These are phyloP conservation scores for Xestobium rufovillosum DNA, from an alignment of 2,888 invertebrate species.

Conservation along the genomic window DNA sequence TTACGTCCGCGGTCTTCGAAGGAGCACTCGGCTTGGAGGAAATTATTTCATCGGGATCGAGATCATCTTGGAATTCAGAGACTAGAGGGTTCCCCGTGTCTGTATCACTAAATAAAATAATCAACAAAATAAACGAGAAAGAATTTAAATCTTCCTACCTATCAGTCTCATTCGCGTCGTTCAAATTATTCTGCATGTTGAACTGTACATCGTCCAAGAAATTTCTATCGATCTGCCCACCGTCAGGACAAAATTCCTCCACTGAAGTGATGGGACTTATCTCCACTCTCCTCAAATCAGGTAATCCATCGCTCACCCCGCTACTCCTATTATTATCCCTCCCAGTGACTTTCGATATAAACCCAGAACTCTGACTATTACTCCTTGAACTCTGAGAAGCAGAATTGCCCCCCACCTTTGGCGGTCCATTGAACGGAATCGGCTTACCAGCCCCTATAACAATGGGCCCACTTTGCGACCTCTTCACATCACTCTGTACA, in stretches of 20 bases:
- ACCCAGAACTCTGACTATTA: conserved; percentile 36
- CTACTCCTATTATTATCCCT: too few species aligned
- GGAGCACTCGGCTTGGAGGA: conserved; percentile 34
- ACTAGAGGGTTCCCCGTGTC: conserved; percentile 72
- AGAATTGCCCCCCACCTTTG: conserved; percentile 18
- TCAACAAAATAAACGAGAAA: conserved; percentile 10
- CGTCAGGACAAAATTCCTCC: conserved; percentile 69
- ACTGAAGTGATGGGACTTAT: conserved; percentile 46
- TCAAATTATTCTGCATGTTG: conserved; percentile 38
- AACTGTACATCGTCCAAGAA: conserved; percentile 62
- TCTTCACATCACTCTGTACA: conserved; percentile 37
- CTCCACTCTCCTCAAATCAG: conserved; percentile 34
- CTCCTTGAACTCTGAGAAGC: conserved; percentile 32
- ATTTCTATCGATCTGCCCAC: conserved; percentile 65
- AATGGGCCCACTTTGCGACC: conserved; percentile 42
- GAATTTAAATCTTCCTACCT: conserved; percentile 39
- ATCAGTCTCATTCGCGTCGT: conserved; percentile 47
- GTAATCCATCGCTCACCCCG: conserved; percentile 36
- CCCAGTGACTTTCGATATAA: conserved; percentile 36
- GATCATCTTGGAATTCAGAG: conserved; percentile 76
- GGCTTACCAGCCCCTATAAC: conserved; percentile 43
- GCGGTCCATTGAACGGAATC: conserved; percentile 35
- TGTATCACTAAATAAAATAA: conserved; percentile 50
- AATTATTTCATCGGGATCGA: conserved; percentile 56
- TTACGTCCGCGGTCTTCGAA: conserved; percentile 37